phyloP scores from a whole-genome alignment of 2,888 invertebrate genomes.

The Argyresthia albistria region DNA sequence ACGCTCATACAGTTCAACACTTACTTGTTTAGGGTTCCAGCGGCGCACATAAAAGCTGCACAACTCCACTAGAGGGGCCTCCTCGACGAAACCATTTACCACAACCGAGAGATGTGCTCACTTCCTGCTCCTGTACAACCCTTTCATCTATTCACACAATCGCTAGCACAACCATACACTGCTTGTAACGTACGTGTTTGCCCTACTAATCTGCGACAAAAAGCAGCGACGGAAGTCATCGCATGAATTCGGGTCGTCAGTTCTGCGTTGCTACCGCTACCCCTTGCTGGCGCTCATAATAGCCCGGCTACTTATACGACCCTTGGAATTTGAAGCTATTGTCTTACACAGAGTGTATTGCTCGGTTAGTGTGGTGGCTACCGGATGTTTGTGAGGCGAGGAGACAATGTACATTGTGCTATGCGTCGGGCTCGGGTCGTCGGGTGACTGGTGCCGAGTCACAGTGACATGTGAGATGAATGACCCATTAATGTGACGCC shows the following conservation, averaged over 20 bases:
- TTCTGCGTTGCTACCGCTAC: not conserved
- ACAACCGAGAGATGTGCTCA: not conserved
- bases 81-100: constrained; percentile 21
- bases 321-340: constrained; percentile 19
- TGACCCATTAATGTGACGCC: constrained; percentile 20
- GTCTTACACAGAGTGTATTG: constrained; percentile 41
- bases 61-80: constrained; percentile 21
- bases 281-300: not conserved
- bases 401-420: constrained; percentile 31
- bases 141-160: not conserved
- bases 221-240: not conserved
- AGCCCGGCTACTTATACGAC: not conserved
- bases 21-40: constrained; percentile 16
- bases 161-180: not conserved
- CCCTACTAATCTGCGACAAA: not conserved
- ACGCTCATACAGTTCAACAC: not conserved
- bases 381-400: constrained; percentile 16
- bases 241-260: not conserved
- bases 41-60: constrained; percentile 18
- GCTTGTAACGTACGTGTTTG: not conserved
- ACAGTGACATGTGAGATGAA: constrained; percentile 7
- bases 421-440: not conserved
- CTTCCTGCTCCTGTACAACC: not conserved
- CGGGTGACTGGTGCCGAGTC: not conserved
- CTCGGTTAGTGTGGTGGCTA: constrained; percentile 23